Conservation (phyloP, 2,888 invertebrate genomes). For the Philereme vetulata region DNA sequence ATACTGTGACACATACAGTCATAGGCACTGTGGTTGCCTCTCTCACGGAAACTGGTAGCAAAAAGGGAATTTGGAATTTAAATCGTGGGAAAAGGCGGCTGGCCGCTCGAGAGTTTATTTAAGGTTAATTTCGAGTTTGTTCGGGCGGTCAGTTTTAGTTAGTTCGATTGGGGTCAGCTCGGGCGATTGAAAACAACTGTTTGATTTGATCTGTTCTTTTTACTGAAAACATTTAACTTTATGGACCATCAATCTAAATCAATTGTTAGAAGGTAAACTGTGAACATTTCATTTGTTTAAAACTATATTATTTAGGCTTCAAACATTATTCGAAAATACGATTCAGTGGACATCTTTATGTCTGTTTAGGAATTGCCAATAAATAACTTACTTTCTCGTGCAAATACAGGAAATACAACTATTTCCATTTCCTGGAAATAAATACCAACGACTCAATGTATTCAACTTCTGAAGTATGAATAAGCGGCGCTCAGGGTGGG, state of each 20-base stretch:
- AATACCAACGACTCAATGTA: slow-evolving; percentile 32
- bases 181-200: slow-evolving; percentile 37
- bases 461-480: slow-evolving; percentile 32
- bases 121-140: slow-evolving; percentile 73
- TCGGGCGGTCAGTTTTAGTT: slow-evolving; percentile 65
- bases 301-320: not conserved
- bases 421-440: slow-evolving; percentile 27
- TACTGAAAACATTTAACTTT: slow-evolving; percentile 33
- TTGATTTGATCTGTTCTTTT: slow-evolving; percentile 40
- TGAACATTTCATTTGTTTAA: not conserved
- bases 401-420: slow-evolving; percentile 17
- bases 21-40: slow-evolving; percentile 29
- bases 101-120: slow-evolving; percentile 64
- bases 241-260: slow-evolving; percentile 6
- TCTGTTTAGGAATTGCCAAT: not conserved
- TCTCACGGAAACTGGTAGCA: slow-evolving; percentile 51
- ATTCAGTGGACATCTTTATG: slow-evolving; percentile 7
- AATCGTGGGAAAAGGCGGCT: slow-evolving; percentile 62
- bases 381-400: slow-evolving; percentile 3
- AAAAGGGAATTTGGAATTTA: slow-evolving; percentile 63
- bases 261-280: slow-evolving; percentile 16
- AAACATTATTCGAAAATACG: not conserved
- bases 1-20: not conserved
- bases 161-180: slow-evolving; percentile 55
- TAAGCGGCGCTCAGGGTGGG: slow-evolving; percentile 26